Base-by-base conservation (phyloP, 2,888 invertebrate species). In the Ichneumon xanthorius region DNA sequence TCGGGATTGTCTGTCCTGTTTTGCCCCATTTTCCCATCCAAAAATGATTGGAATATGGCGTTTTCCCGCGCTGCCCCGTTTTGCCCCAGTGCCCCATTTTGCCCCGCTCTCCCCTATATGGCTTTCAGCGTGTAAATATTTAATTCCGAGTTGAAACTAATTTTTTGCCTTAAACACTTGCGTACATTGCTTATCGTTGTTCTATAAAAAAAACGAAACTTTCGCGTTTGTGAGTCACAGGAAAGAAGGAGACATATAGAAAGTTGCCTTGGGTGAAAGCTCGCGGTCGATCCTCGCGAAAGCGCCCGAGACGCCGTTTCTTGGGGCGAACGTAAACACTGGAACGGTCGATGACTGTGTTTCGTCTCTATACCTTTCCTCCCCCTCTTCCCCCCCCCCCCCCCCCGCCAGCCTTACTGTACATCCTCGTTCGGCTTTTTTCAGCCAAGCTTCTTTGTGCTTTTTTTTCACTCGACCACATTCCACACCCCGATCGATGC, bases 301-400 rank as follows among this genome's bases (percentile, higher is more conserved):
- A 85, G 77, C 86, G 76, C 72, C 80, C 53, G 85, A 78, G 84
- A 72, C 86, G 78, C 70, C 58, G 85, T 75, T 80, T 73, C 82
- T 87, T 85, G 61, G 87, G 85, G 84, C 85, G 84, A 88, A 90
- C 73, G 87, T 90, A 89, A 90, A 90, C 90, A 90, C 78, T 87
- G 88, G 78, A 87, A 86, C 88, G 90, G 90, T 90, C 90, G 89
- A 90, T 90, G 88, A 89, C 89, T 89, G 61, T 68, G 61, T 68
- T 9, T 33, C 61, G 30, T 61, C 33, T 61, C 58, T 14, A 50
- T 68, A 45, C 61, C 19, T 16, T 26, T 16, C n/a, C n/a, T n/a
- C n/a, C n/a, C n/a, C n/a, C n/a, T n/a, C 61, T 30, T 4, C 0
- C 14, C 45, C 45, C 61, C 14, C 26, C 5, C 73, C 73, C 73